These are phyloP conservation scores for Chromis chromis DNA, from an alignment of 2,797 vertebrate species.

Conservation along the genomic window DNA sequence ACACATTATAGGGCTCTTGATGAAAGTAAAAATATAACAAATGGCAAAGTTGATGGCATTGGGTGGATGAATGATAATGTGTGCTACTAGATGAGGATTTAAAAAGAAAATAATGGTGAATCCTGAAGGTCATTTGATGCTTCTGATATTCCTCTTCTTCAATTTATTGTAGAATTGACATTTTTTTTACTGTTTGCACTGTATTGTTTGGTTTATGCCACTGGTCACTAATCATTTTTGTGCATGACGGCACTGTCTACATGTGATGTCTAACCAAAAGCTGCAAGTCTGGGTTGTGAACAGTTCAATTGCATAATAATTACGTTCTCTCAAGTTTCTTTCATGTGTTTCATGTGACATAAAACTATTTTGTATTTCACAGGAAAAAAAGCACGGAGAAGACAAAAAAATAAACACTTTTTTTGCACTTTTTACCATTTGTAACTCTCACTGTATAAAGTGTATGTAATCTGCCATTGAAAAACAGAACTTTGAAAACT, in stretches of 20 bases:
- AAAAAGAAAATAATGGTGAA: constrained; percentile 9
- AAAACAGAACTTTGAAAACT: too few relatives aligned
- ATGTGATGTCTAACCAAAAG: background rate
- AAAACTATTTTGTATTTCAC: background rate
- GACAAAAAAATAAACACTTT: too few relatives aligned
- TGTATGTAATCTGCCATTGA: too few relatives aligned
- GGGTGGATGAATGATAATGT: background rate
- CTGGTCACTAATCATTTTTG: background rate
- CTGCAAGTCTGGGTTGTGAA: background rate
- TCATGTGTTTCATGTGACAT: background rate
- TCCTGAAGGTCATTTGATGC: constrained; percentile 6
- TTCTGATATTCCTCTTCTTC: background rate
- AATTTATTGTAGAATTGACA: background rate
- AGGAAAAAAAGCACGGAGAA: background rate
- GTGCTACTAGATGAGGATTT: background rate
- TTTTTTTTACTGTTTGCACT: background rate
- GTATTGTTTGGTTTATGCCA: background rate
- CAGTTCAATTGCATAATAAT: too few relatives aligned
- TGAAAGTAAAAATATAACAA: constrained; percentile 9
- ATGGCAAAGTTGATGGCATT: background rate
- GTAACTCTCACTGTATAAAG: too few relatives aligned
- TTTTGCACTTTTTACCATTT: too few relatives aligned
- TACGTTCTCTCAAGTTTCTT: background rate
- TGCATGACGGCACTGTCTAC: background rate
- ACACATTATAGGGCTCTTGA: constrained; percentile 15